Evolutionary conservation across 2,113 vertebrate genomes (phyloP), one percentile per base, ranked within the genome.

Genomic region (Sphaerodactylus townsendi): DNA sequence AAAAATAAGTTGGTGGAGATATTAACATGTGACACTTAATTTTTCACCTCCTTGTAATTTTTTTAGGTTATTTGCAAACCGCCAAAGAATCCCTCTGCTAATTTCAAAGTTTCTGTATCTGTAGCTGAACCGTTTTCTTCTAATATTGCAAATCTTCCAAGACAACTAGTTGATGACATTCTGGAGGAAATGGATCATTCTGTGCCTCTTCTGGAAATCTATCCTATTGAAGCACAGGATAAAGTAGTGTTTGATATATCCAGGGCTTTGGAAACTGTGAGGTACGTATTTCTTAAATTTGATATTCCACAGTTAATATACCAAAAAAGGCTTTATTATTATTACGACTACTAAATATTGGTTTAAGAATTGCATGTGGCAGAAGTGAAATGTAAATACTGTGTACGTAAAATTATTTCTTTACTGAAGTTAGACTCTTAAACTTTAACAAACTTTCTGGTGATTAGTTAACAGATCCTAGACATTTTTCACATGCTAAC

Each of bases 61-160:
- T 79, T 81, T 46, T 71, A 94, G 93, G 92, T 95, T 48, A 92
- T 88, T 44, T 94, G 89, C 85, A 92, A 92, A 64, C 87, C 81
- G 28, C 75, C 25, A 68, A 91, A 92, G 74, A 90, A 85, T 78
- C 88, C 89, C 72, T 82, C 59, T 0, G 83, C 90, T 82, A 92
- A 88, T 74, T 94, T 95, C 81, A 94, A 90, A 90, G 90, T 91
- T 33, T 90, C 87, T 1, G 19, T 92, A 64, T 87, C 91, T 81
- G 85, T 95, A 82, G 94, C 85, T 35, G 93, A 96, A 84, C 92
- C 92, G 2, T 94, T 94, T 87, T 93, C 94, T 48, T 95, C 93
- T 48, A 92, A 93, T 79, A 93, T 95, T 79, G 90, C 94, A 75
- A 96, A 94, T 74, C 92, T 90, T 74, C 83, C 91, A 66, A 90